These are phyloP conservation scores for Columba livia DNA, from an alignment of 2,113 vertebrate species.

Conservation along the genomic window DNA sequence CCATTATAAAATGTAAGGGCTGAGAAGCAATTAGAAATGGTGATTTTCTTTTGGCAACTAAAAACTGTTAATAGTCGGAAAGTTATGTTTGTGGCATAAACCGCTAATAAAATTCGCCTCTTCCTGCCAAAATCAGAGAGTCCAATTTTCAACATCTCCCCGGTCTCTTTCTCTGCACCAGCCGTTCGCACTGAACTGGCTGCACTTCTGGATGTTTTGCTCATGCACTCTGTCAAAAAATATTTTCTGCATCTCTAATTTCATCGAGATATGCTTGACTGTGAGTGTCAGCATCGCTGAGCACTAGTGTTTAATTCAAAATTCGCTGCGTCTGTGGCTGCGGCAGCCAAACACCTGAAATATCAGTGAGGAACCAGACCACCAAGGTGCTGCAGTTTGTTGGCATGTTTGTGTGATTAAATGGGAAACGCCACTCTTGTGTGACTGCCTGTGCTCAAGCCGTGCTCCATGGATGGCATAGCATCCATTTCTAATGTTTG, in stretches of 20 bases:
- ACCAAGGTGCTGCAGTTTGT: slow-evolving; percentile 43
- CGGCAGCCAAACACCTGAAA: slow-evolving; percentile 57
- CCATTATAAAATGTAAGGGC: background rate
- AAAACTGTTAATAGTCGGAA: slow-evolving; percentile 74
- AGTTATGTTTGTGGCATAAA: slow-evolving; percentile 73
- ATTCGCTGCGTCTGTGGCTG: background rate
- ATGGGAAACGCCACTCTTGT: slow-evolving; percentile 14
- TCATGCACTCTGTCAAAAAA: slow-evolving; percentile 72
- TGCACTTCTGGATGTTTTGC: slow-evolving; percentile 71
- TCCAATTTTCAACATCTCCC: slow-evolving; percentile 76
- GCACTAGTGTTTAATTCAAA: slow-evolving; percentile 67
- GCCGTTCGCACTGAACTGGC: slow-evolving; percentile 41
- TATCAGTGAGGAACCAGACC: slow-evolving; percentile 64
- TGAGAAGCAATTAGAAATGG: slow-evolving; percentile 69
- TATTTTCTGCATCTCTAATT: slow-evolving; percentile 80
- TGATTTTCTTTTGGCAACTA: slow-evolving; percentile 71
- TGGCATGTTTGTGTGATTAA: slow-evolving; percentile 51
- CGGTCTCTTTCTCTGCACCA: slow-evolving; percentile 43
- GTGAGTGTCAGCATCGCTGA: slow-evolving; percentile 65
- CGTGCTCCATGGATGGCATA: background rate
- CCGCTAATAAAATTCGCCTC: slow-evolving; percentile 76
- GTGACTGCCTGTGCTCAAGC: background rate
- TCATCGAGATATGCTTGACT: slow-evolving; percentile 75
- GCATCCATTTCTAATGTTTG: background rate
- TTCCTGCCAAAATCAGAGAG: slow-evolving; percentile 76